phyloP scores from a whole-genome alignment of 2,797 vertebrate species.

The Bradypus variegatus region DNA sequence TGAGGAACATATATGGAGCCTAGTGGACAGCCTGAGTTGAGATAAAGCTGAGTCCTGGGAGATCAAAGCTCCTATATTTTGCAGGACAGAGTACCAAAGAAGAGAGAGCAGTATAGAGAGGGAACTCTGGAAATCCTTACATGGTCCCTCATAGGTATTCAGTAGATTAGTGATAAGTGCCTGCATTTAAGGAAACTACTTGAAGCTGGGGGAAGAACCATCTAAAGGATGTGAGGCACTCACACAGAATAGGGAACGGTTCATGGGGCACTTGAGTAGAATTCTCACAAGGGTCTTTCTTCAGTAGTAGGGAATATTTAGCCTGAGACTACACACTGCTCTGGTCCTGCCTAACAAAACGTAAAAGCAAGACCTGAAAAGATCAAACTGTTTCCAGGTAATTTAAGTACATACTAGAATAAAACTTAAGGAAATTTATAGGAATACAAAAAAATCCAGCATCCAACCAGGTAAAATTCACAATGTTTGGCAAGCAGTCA shows the following conservation, averaged over 20 bases:
- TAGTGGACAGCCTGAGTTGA: not conserved
- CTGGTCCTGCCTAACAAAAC: not conserved
- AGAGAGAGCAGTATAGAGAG: not conserved
- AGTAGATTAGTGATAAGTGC: not conserved
- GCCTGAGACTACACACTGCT: not conserved
- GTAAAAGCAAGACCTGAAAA: not conserved
- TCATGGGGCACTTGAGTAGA: not conserved
- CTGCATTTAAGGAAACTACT: not conserved
- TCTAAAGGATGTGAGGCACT: not conserved
- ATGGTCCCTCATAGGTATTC: not conserved
- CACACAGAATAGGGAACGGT: not conserved
- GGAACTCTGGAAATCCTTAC: not conserved
- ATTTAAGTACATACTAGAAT: not conserved
- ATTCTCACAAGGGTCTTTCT: not conserved
- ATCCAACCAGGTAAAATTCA: not conserved
- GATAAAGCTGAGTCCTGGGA: not conserved
- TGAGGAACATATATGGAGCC: not conserved
- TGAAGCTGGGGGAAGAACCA: not conserved
- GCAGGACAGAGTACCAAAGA: not conserved
- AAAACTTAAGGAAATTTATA: not conserved
- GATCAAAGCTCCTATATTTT: not conserved
- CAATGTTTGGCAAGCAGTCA: not conserved
- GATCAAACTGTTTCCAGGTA: constrained; percentile 15
- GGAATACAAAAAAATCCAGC: not conserved
- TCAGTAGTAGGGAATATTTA: not conserved